Conservation (phyloP, 2,797 vertebrate genomes). For the Sphaeramia orbicularis region DNA sequence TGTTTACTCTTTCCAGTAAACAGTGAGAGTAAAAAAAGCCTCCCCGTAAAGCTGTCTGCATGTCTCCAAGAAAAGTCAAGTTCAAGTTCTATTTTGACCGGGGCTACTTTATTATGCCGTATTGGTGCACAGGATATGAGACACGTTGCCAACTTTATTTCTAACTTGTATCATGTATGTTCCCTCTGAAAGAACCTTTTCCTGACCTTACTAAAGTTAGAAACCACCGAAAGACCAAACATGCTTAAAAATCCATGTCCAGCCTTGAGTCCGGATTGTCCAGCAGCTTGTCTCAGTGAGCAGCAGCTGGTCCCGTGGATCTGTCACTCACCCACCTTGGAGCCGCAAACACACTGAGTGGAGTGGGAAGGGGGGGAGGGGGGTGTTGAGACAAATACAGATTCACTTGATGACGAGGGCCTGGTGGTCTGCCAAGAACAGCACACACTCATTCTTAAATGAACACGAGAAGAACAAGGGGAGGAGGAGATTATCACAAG, state of each 20-base stretch:
- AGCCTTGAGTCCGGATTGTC: conserved; percentile 23
- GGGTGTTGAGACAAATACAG: conserved; percentile 29
- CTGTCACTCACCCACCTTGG: conserved; percentile 64
- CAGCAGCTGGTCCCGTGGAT: conserved; percentile 75
- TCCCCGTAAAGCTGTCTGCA: conserved; percentile 36
- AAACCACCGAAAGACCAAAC: conserved; percentile 11
- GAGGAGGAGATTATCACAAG: neutral
- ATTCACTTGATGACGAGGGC: conserved; percentile 28
- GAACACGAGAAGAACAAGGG: conserved; percentile 25
- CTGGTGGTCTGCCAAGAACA: conserved; percentile 51
- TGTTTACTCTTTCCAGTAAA: conserved; percentile 54
- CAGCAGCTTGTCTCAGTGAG: conserved; percentile 40
- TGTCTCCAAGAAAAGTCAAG: conserved; percentile 26
- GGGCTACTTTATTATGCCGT: conserved; percentile 32
- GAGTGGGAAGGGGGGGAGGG: neutral
- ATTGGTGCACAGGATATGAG: conserved; percentile 12
- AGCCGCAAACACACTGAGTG: conserved; percentile 32
- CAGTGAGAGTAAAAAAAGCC: conserved; percentile 23
- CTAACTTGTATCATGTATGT: conserved; percentile 11
- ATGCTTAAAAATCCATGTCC: conserved; percentile 32
- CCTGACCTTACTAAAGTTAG: conserved; percentile 24
- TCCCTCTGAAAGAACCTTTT: neutral
- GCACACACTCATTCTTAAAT: conserved; percentile 32
- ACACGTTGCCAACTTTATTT: conserved; percentile 11
- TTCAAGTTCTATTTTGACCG: conserved; percentile 57